Base-by-base conservation (phyloP, 2,113 vertebrate genomes). In the Narcine bancroftii region DNA sequence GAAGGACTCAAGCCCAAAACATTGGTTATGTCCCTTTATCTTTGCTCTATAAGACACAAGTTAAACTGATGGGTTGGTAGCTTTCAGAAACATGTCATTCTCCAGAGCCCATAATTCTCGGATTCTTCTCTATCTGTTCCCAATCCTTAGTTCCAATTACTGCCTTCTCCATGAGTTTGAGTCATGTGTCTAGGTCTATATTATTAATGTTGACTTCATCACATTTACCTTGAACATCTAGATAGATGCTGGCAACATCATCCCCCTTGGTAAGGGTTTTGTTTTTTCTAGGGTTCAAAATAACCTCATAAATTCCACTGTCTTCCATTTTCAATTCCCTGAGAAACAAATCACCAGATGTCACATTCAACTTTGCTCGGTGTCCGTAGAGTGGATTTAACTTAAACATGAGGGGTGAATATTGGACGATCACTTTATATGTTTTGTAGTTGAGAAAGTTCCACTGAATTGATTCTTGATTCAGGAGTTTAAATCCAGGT, bases 291-390 rank as follows among this genome's bases (percentile, higher is more conserved):
- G 77, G 77, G 24, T 81, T 81, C 15, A 81, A 81, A 81, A 81
- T 53, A 10, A 81, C 77, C 53, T 81, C 77, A 53, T 81, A 81
- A 81, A 81, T 53, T 50, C 77, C 77, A 50, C 77, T 81, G 45
- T 81, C 77, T 26, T 17, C 7, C 26, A 45, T 1, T 53, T 50
- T 21, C 47, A 81, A 81, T 10, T 81, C 2, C 9, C 11, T 45
- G 45, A 81, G 45, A 24, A 79, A 42, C 42, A 81, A 29, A 3
- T 45, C 26, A 2, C 77, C 77, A 13, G 77, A 9, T 6, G 29
- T 3, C 6, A 29, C 1, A 29, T 81, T 10, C 50, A 81, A 53
- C 26, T 29, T 13, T 50, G 76, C 76, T 2, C 76, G 76, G 42
- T 79, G 76, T 47, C 26, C 24, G 19, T 50, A 79, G 10, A 47